Evolutionary conservation across 2,797 vertebrate genomes (phyloP).

Genomic region (Coccyzus lansbergi): DNA sequence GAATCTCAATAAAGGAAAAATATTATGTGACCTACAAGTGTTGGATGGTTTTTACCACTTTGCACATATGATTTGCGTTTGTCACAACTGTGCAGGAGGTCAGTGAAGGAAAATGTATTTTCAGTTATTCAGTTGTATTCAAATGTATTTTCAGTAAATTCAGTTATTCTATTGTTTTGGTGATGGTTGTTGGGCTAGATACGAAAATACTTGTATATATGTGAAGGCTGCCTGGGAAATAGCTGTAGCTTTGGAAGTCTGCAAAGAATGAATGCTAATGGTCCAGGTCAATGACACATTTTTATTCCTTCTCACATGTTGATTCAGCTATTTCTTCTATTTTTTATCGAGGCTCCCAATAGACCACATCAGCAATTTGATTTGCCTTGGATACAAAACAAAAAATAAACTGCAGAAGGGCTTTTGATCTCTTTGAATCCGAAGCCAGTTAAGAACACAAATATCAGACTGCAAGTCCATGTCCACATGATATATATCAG

Average conservation of each 20-base stretch:
- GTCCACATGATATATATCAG: background rate
- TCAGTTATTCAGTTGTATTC: background rate
- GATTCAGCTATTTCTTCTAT: background rate
- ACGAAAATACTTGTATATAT: background rate
- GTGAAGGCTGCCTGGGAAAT: background rate
- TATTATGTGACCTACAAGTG: background rate
- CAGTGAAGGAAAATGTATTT: background rate
- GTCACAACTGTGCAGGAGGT: background rate
- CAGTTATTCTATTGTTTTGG: background rate
- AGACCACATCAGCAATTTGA: background rate
- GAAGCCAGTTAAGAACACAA: background rate
- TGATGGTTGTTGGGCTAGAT: background rate
- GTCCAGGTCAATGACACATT: background rate
- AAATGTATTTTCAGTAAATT: too few species aligned
- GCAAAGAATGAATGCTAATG: background rate
- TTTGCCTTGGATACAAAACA: background rate
- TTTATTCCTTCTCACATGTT: background rate
- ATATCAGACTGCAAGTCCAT: background rate
- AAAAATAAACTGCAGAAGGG: background rate
- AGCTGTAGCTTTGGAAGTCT: background rate
- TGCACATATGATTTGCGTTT: background rate
- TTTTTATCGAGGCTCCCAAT: background rate
- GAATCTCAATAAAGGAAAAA: background rate
- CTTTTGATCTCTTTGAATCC: background rate
- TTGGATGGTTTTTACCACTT: background rate